Evolutionary conservation across 2,888 invertebrate genomes (phyloP).

Genomic region (Palloptera scutellata): DNA sequence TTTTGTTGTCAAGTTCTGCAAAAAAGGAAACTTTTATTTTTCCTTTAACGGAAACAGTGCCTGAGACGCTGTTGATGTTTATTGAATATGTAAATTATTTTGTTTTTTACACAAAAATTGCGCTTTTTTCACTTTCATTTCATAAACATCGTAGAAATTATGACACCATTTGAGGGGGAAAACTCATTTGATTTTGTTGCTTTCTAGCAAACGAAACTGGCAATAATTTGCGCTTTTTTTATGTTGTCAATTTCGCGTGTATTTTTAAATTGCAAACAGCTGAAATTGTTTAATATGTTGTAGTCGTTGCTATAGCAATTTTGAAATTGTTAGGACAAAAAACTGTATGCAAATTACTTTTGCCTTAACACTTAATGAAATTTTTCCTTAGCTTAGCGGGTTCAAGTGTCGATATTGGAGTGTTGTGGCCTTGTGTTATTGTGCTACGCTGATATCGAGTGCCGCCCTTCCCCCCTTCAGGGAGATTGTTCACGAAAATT

Average conservation of each 20-base stretch:
- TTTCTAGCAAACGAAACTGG: neutral
- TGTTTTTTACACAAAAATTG: neutral
- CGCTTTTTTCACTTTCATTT: neutral
- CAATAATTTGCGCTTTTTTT: neutral
- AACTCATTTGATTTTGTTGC: too few relatives aligned
- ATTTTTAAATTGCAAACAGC: neutral
- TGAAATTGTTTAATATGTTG: neutral
- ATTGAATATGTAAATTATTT: slow-evolving; percentile 25
- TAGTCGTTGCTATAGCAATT: neutral
- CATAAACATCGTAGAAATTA: neutral
- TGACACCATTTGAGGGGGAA: neutral
- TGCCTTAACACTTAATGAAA: neutral
- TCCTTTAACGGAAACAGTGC: neutral
- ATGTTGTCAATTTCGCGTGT: slow-evolving; percentile 14
- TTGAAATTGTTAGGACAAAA: slow-evolving; percentile 10
- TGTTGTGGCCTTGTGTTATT: too few relatives aligned
- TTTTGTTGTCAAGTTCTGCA: neutral
- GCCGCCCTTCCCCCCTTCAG: too few relatives aligned
- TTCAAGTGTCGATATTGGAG: too few relatives aligned
- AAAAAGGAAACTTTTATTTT: neutral
- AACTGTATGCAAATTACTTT: slow-evolving; percentile 28
- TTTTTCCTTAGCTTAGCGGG: too few relatives aligned
- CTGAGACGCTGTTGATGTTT: slow-evolving; percentile 23
- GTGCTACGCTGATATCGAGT: too few relatives aligned
- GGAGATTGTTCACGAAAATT: too few relatives aligned